Percentiles rank a stretch among this genome's conserved stretches.
These are phyloP conservation scores for Astropecten irregularis DNA, from an alignment of 53 echinoderm and acorn worm genomes.

Conservation along the genomic window DNA sequence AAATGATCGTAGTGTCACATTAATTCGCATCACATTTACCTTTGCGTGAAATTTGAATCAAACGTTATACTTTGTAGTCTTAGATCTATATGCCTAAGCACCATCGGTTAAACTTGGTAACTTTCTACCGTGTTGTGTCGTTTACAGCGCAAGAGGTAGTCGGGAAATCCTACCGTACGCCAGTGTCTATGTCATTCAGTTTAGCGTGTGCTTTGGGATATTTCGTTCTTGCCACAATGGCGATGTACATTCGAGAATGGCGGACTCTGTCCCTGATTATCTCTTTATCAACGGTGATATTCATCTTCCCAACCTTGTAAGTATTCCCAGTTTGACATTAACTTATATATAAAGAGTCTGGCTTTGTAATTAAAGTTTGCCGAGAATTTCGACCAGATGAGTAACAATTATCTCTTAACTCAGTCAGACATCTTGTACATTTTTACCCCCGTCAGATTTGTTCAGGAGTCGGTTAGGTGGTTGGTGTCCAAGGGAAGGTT, in stretches of 20 bases:
- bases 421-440: background rate
- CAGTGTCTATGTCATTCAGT: constrained; percentile 47
- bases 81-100: background rate
- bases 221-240: constrained; percentile 71
- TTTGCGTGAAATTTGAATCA: too few species aligned
- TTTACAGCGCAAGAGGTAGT: constrained; percentile 72
- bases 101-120: too few species aligned
- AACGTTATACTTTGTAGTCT: background rate
- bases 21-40: too few species aligned
- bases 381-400: too few species aligned
- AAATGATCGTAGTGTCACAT: too few species aligned
- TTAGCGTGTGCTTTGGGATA: constrained; percentile 65
- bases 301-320: constrained; percentile 56
- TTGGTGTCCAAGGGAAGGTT: constrained; percentile 37
- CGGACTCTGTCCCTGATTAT: constrained; percentile 63
- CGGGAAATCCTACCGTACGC: constrained; percentile 69
- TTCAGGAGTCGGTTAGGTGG: constrained; percentile 42
- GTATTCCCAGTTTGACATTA: too few species aligned
- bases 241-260: constrained; percentile 77
- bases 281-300: constrained; percentile 55
- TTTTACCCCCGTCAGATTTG: constrained; percentile 1
- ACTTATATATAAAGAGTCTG: too few species aligned
- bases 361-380: too few species aligned
- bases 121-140: background rate
- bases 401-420: background rate